Percentiles rank a stretch among this genome's conserved stretches.
Evolutionary conservation across 2,797 vertebrate genomes (phyloP).

Genomic region (Clarias platycephalus): DNA sequence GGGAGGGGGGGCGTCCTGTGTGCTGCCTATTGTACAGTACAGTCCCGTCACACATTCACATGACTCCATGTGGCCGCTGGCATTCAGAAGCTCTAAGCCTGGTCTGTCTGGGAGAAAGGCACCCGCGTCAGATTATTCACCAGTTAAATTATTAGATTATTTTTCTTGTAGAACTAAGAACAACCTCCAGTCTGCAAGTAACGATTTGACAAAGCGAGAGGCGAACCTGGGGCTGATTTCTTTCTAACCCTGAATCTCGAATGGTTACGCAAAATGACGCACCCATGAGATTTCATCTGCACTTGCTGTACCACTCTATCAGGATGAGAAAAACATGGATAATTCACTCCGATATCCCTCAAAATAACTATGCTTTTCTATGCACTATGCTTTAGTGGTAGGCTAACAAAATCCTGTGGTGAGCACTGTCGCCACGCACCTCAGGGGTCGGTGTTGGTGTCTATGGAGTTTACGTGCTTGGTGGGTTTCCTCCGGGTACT

Average conservation of each 20-base stretch:
- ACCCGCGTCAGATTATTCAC: background rate
- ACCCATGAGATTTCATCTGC: background rate
- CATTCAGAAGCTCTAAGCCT: background rate
- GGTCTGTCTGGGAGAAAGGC: background rate
- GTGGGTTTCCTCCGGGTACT: too few species aligned
- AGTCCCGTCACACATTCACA: conserved; percentile 26
- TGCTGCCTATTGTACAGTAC: conserved; percentile 32
- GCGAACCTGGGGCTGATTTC: background rate
- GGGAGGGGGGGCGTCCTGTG: conserved; percentile 14
- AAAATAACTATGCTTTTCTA: too few species aligned
- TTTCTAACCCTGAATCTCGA: background rate
- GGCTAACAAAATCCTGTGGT: too few species aligned
- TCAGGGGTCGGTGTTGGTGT: too few species aligned
- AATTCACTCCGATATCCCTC: too few species aligned
- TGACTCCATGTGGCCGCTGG: background rate
- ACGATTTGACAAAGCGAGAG: background rate
- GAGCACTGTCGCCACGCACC: too few species aligned
- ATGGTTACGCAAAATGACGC: background rate
- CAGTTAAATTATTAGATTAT: background rate
- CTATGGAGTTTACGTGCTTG: too few species aligned
- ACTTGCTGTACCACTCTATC: background rate
- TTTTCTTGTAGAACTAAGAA: background rate
- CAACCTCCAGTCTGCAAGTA: background rate
- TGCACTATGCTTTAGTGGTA: too few species aligned
- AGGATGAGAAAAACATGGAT: too few species aligned